Percentiles rank a stretch among this genome's conserved stretches.
These are phyloP conservation scores for Palythoa grandis DNA, from an alignment of 92 coral and sea anemone species.

Conservation along the genomic window DNA sequence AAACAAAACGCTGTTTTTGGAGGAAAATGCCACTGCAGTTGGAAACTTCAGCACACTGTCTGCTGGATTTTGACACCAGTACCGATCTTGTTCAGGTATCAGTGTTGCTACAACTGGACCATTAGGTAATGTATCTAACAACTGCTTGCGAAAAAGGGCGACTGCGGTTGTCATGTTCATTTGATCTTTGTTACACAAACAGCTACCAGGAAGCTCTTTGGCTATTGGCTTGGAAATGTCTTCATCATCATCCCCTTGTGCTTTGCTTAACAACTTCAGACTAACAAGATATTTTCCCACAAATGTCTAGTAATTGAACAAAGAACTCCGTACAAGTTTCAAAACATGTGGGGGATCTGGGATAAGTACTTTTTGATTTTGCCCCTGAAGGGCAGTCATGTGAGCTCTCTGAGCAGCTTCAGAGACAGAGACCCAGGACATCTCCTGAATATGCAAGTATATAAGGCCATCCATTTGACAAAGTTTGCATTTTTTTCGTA, in stretches of 20 bases:
- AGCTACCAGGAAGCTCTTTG: constrained; percentile 49
- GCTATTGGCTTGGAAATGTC: constrained; percentile 52
- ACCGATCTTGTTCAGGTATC: constrained; percentile 55
- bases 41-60: constrained; percentile 47
- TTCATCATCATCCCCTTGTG: constrained; percentile 45
- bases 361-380: too few relatives aligned
- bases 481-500: too few relatives aligned
- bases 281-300: too few relatives aligned
- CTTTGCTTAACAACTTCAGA: constrained; percentile 27
- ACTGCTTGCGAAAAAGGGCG: constrained; percentile 39
- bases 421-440: too few relatives aligned
- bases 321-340: too few relatives aligned
- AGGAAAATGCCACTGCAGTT: constrained; percentile 3
- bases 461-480: too few relatives aligned
- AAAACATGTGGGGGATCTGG: too few relatives aligned
- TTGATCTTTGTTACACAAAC: constrained; percentile 58
- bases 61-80: constrained; percentile 64
- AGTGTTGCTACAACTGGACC: constrained; percentile 51
- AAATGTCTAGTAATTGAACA: too few relatives aligned
- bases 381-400: too few relatives aligned
- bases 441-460: too few relatives aligned
- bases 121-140: constrained; percentile 50
- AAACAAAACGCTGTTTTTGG: too few relatives aligned
- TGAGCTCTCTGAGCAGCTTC: too few relatives aligned
- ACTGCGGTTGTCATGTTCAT: constrained; percentile 62